Conservation (phyloP, 2,797 vertebrate genomes). For the Lycodopsis pacificus region DNA sequence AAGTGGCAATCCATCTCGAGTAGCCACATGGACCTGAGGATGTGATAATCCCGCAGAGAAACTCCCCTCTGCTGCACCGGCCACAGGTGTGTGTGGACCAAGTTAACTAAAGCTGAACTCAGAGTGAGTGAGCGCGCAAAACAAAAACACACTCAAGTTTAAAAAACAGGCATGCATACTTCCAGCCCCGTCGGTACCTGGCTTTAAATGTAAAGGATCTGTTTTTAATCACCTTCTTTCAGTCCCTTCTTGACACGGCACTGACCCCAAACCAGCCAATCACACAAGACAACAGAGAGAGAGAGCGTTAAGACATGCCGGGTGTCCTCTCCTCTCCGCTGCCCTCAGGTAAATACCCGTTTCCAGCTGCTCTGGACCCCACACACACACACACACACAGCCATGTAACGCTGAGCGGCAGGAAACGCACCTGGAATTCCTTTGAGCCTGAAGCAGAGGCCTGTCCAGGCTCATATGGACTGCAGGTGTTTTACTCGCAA, state of each 20-base stretch:
- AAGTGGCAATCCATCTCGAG: slow-evolving; percentile 69
- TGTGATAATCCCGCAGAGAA: slow-evolving; percentile 58
- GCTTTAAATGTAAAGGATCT: slow-evolving; percentile 11
- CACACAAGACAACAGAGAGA: slow-evolving; percentile 27
- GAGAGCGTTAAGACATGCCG: slow-evolving; percentile 28
- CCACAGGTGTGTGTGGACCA: slow-evolving; percentile 56
- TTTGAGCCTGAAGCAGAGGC: slow-evolving; percentile 21
- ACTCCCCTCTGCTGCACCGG: slow-evolving; percentile 40
- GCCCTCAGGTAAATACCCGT: slow-evolving; percentile 48
- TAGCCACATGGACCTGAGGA: slow-evolving; percentile 52
- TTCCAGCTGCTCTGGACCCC: slow-evolving; percentile 55
- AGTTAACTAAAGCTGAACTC: slow-evolving; percentile 31
- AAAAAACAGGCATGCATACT: background rate
- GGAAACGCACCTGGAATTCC: slow-evolving; percentile 47
- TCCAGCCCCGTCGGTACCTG: background rate
- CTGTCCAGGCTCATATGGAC: slow-evolving; percentile 28
- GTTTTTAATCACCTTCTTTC: slow-evolving; percentile 28
- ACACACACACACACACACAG: slow-evolving; percentile 21
- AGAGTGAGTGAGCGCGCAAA: background rate
- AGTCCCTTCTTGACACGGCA: slow-evolving; percentile 23
- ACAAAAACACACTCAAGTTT: background rate
- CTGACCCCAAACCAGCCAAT: slow-evolving; percentile 30
- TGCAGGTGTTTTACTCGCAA: slow-evolving; percentile 34
- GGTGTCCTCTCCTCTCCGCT: slow-evolving; percentile 10
- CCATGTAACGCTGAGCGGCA: slow-evolving; percentile 21